Base-by-base conservation (phyloP, 2,113 vertebrate genomes). In the Sitta europaea region DNA sequence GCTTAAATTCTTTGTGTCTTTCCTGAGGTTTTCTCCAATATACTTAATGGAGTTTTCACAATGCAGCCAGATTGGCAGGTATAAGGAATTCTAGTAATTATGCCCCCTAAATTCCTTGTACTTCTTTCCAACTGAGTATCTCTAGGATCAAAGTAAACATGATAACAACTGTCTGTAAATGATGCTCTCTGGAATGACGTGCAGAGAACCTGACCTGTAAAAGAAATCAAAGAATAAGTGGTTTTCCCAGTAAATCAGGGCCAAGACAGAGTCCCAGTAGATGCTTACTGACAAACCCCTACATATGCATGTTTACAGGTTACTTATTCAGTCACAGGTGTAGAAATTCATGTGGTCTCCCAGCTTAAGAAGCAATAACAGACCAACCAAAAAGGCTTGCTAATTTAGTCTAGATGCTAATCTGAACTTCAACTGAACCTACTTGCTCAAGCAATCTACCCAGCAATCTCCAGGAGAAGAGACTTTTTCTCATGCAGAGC, bases 401-500 rank as follows among this genome's bases (percentile, higher is more conserved):
- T 91, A 89, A 88, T 75, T 92, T 72, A 90, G 33, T 55, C 68
- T 90, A 88, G 85, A 94, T 90, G 75, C 28, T 96, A 88, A 94
- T 97, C 72, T 95, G 85, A 95, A 83, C 93, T 93, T 83, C 7
- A 3, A 6, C 31, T 95, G 90, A 95, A 96, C 90, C 55, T 80
- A 40, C 36, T 67, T 59, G 51, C 28, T 92, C 63, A 29, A 50
- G 54, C 55, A 90, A 95, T 92, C 92, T 83, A 48, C 17, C 25
- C 75, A 80, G 20, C 13, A 62, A 79, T 88, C 87, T 96, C 11
- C 63, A 80, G 72, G 29, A 86, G 62, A 88, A 55, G 47, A 90
- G 22, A n/a, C 14, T 70, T 91, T 54, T 95, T 93, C 66, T 86
- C 43, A 68, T 55, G 77, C 47, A 73, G 42, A 86, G 85, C 74